Base-by-base conservation (phyloP, 2,888 invertebrate genomes). In the Polydrusus tereticollis region DNA sequence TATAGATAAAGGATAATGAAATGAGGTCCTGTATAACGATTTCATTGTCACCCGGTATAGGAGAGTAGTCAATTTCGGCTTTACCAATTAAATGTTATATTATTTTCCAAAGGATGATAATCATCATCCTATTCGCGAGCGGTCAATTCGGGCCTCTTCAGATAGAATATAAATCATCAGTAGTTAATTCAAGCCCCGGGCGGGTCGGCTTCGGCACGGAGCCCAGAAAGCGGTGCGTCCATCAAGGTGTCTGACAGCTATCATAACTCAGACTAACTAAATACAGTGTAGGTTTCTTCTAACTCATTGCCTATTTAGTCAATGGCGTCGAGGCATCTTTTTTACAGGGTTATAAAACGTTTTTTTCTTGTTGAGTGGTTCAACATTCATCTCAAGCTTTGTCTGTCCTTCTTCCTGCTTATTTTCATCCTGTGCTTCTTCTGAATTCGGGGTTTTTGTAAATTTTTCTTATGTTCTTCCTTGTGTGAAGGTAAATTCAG, bases 241-340 rank as follows among this genome's bases (percentile, higher is more conserved):
- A 55, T 69, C 69, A 69, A 62, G 23, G 18, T 29, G 47, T 21
- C 69, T 63, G 63, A 69, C 69, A 63, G 62, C 62, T 21, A 69
- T 69, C 69, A 69, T 69, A 69, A 69, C 63, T 69, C 69, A 63
- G 63, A 5, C 18, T 69, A 69, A 55, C 69, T 69, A 63, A 63
- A 69, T 63, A 69, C 57, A 57, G 69, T 41, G 69, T 45, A 69
- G 63, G 63, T 57, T 69, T 43, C 63, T 63, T 63, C 55, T 69
- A 69, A 62, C 38, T 38, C 38, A 58, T 58, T 38, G 20, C 21
- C 64, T 23, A 0, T 45, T 50, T 50, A 50, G 23, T 23, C 50
- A 50, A 23, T 50, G 50, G 50, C 50, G 50, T 12, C n/a, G 50
- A 16, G 23, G 23, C 7, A 45, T 45, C 6, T 20, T 6, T 45